Percentiles rank a stretch among this genome's conserved stretches.
Evolutionary conservation across 2,113 vertebrate species (phyloP).

Genomic region (Oxyruncus cristatus): DNA sequence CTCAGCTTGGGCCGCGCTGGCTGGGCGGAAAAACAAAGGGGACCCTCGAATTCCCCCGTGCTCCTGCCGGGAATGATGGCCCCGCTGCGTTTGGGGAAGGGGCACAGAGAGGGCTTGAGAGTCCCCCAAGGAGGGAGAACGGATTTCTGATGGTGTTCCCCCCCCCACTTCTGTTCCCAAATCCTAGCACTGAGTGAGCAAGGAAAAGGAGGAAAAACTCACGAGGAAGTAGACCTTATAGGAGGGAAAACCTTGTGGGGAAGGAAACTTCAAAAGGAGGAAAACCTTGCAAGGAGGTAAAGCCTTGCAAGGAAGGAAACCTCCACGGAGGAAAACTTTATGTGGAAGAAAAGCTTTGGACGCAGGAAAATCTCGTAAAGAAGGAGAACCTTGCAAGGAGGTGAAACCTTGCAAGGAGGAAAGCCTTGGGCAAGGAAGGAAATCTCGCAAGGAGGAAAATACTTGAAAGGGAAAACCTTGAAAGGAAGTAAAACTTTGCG

Average conservation of each 20-base stretch:
- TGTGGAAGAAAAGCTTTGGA: neutral
- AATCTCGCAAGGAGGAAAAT: neutral
- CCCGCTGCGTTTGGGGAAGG: neutral
- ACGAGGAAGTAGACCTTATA: neutral
- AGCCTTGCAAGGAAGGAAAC: neutral
- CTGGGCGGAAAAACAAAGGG: neutral
- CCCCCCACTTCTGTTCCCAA: neutral
- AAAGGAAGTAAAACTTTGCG: neutral
- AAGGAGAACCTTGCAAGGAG: neutral
- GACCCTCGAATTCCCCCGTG: rapidly evolving
- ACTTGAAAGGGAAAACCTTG: neutral
- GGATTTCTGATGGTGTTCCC: neutral
- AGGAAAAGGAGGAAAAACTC: neutral
- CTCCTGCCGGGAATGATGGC: neutral
- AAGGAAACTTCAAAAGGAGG: neutral
- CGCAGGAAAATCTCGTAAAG: rapidly evolving
- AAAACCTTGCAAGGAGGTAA: neutral
- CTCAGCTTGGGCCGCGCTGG: neutral
- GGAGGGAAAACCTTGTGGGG: neutral
- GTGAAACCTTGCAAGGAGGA: neutral
- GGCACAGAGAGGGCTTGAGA: neutral
- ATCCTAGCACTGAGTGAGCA: neutral
- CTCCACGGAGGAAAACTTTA: neutral
- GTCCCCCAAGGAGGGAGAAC: neutral
- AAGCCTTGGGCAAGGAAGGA: neutral